phyloP scores from a whole-genome alignment of 2,797 vertebrate species.

The Micrastur ruficollis region DNA sequence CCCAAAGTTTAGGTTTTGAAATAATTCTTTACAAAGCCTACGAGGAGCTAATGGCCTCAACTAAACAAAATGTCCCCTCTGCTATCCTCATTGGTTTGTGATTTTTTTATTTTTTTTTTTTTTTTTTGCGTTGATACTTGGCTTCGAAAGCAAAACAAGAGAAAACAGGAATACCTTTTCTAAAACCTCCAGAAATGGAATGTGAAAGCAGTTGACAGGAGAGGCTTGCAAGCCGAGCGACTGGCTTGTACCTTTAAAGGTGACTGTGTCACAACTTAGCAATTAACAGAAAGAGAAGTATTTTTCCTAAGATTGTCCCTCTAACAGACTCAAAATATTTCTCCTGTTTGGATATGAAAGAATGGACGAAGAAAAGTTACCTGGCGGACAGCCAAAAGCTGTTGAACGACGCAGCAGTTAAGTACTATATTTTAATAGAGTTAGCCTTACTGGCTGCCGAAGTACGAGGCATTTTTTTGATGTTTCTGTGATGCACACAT shows the following conservation, averaged over 20 bases:
- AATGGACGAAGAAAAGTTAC: too few species aligned
- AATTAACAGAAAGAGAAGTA: background rate
- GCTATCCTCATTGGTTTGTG: background rate
- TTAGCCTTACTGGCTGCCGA: background rate
- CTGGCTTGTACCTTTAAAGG: background rate
- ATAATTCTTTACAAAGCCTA: background rate
- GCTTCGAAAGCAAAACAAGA: background rate
- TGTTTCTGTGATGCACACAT: background rate
- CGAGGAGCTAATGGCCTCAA: background rate
- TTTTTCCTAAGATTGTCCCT: background rate
- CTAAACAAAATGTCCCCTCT: background rate
- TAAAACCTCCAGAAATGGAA: background rate
- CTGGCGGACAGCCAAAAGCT: background rate
- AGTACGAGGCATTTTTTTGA: background rate
- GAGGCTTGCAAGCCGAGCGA: background rate
- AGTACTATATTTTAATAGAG: background rate
- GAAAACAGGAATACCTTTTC: background rate
- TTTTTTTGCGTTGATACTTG: background rate
- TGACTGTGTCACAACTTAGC: background rate
- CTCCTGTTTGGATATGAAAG: background rate
- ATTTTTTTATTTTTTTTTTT: background rate
- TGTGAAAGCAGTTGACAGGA: background rate
- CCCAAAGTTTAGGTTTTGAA: background rate
- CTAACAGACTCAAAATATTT: background rate
- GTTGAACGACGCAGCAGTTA: background rate